Conservation (phyloP, 2,888 invertebrate genomes). For the Achlya flavicornis region DNA sequence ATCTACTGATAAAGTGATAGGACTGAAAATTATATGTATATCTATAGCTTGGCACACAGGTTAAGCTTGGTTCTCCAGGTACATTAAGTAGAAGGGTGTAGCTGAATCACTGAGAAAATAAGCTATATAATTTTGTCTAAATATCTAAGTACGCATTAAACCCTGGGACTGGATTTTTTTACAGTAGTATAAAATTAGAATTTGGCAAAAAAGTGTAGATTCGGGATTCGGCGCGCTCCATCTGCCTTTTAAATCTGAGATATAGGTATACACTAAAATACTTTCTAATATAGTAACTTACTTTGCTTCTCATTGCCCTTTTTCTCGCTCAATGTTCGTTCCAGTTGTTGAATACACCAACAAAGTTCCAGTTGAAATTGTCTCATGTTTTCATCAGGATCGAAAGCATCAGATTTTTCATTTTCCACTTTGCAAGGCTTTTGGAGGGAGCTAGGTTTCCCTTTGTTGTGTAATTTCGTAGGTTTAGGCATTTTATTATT, state of each 20-base stretch:
- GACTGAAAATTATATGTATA: no score
- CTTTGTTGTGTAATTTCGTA: conserved; percentile 72
- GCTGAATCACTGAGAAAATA: neutral
- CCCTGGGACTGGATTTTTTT: no score
- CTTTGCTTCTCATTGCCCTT: conserved; percentile 85
- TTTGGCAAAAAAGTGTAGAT: no score
- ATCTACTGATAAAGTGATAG: no score
- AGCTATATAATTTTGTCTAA: neutral
- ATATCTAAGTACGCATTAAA: no score
- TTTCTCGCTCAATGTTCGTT: conserved; percentile 82
- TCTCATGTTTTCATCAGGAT: conserved; percentile 81
- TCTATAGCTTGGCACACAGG: neutral
- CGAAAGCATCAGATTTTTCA: conserved; percentile 48
- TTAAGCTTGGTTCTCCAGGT: no score
- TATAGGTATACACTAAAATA: no score
- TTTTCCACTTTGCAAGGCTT: conserved; percentile 65
- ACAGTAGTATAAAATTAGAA: no score
- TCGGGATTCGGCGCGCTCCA: no score
- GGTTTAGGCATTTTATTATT: conserved; percentile 68
- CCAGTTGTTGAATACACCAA: conserved; percentile 91
- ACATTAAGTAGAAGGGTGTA: neutral
- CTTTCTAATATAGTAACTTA: conserved; percentile 50
- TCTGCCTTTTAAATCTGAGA: no score
- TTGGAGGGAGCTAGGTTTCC: conserved; percentile 69
- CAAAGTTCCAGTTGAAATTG: conserved; percentile 90